A percentile compares a stretch with the other conserved stretches of the same genome.
phyloP scores from a whole-genome alignment of 2,113 vertebrate species.

The Stictonetta naevosa region DNA sequence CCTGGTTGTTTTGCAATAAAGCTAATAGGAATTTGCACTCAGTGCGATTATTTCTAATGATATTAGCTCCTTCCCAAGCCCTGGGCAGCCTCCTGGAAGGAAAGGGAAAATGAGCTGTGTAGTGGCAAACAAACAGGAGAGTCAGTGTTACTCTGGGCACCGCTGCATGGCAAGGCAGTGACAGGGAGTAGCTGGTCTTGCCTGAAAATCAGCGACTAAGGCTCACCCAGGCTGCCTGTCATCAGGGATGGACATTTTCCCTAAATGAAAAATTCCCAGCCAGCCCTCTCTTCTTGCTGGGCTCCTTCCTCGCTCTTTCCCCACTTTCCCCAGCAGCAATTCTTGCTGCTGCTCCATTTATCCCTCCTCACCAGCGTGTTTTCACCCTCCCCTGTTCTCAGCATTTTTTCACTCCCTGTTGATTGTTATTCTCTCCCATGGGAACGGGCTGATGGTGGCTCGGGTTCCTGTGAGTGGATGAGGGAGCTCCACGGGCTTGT shows the following conservation, averaged over 20 bases:
- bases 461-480: background rate
- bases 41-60: background rate
- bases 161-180: background rate
- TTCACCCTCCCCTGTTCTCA: background rate
- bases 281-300: background rate
- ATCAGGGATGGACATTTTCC: background rate
- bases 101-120: rapidly evolving
- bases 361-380: background rate
- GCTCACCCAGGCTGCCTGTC: background rate
- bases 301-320: background rate
- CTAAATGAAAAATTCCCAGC: background rate
- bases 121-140: background rate
- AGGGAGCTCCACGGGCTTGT: background rate
- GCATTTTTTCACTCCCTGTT: background rate
- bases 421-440: background rate
- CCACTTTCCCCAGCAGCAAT: background rate
- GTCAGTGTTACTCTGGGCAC: background rate
- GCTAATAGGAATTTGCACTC: background rate
- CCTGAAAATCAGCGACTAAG: background rate
- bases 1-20: background rate
- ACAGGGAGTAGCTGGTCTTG: background rate
- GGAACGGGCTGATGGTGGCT: background rate
- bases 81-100: background rate
- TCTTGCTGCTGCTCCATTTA: background rate
- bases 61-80: background rate